A percentile compares a stretch with the other conserved stretches of the same genome.
Conservation (phyloP, 2,888 invertebrate genomes). For the Andricus quercusramuli region DNA sequence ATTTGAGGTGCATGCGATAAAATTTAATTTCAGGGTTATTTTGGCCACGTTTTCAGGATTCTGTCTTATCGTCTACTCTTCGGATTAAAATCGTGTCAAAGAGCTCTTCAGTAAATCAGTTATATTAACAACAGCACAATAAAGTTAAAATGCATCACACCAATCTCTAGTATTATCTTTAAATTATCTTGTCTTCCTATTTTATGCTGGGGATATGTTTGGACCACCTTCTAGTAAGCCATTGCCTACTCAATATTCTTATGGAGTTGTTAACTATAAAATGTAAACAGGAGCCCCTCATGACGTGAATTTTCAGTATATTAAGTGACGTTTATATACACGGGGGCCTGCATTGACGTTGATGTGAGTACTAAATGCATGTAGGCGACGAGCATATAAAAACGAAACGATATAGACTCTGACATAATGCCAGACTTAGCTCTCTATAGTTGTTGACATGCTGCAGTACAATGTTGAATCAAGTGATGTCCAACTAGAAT, state of each 20-base stretch:
- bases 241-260: constrained; percentile 26
- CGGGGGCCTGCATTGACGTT: not conserved
- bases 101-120: too few species aligned
- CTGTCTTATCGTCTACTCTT: too few species aligned
- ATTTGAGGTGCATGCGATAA: too few species aligned
- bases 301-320: constrained; percentile 15
- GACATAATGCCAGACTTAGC: not conserved
- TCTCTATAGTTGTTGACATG: constrained; percentile 3
- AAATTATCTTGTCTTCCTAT: not conserved
- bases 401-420: constrained; percentile 9
- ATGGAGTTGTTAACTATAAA: constrained; percentile 30
- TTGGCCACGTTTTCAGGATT: too few species aligned
- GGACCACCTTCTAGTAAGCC: not conserved
- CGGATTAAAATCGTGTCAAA: too few species aligned
- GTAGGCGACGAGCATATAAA: constrained; percentile 10
- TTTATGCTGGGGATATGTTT: constrained; percentile 15
- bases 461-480: not conserved
- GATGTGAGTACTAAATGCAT: constrained; percentile 14
- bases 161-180: not conserved
- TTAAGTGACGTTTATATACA: not conserved
- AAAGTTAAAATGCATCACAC: too few species aligned
- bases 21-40: too few species aligned
- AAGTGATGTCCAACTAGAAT: constrained; percentile 11
- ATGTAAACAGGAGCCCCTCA: constrained; percentile 27
- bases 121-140: too few species aligned